Conservation (phyloP, 1,140 invertebrate species). For the Calosoma granatense region DNA sequence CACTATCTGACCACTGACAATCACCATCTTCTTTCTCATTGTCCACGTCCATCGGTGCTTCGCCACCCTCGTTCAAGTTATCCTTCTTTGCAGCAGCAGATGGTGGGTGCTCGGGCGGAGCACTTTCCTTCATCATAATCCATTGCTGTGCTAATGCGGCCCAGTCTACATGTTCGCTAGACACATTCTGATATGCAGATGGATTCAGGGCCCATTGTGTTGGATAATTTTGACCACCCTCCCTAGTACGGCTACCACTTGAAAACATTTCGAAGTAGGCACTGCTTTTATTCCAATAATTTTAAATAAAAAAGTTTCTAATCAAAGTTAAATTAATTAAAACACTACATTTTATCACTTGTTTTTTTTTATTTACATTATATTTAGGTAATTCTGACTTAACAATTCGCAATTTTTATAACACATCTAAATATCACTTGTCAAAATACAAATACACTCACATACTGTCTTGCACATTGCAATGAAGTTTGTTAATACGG, state of each 20-base stretch:
- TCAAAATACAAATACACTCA: too few species aligned
- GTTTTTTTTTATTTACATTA: too few species aligned
- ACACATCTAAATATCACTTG: too few species aligned
- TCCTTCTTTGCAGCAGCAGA: constrained; percentile 28
- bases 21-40: constrained; percentile 43
- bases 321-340: not conserved
- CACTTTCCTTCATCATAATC: constrained; percentile 89
- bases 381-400: too few species aligned
- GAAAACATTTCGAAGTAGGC: constrained; percentile 16
- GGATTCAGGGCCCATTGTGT: constrained; percentile 67
- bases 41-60: constrained; percentile 78
- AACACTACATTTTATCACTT: too few species aligned
- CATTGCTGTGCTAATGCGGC: constrained; percentile 91
- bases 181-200: constrained; percentile 42
- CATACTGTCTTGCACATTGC: too few species aligned
- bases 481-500: too few species aligned
- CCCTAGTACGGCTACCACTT: not conserved
- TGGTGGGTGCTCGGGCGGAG: constrained; percentile 41
- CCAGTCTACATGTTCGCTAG: constrained; percentile 76
- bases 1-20: constrained; percentile 25
- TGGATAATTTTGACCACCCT: constrained; percentile 43
- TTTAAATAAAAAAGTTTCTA: constrained; percentile 19
- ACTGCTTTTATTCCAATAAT: constrained; percentile 27
- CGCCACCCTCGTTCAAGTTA: constrained; percentile 49
- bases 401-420: too few species aligned